Percentiles rank a stretch among this genome's conserved stretches.
phyloP scores from a whole-genome alignment of 2,113 vertebrate genomes.

The Nothobranchius furzeri region DNA sequence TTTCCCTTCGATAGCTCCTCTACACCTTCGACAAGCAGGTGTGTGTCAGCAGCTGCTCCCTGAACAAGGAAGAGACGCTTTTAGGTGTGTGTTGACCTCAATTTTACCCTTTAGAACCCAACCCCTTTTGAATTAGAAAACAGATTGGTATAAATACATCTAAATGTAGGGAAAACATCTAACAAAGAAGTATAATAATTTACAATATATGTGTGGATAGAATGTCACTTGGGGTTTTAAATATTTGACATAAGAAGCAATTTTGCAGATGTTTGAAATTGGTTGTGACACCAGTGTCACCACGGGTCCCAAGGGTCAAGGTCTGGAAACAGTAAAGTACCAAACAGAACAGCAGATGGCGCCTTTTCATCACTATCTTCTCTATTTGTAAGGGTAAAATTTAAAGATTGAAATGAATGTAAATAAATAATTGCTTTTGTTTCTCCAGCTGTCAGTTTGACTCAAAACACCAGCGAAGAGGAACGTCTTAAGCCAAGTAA shows the following conservation, averaged over 20 bases:
- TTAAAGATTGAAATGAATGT: no score
- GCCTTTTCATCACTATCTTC: neutral
- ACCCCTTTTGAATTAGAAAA: neutral
- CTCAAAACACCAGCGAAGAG: slow-evolving; percentile 75
- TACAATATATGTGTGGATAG: no score
- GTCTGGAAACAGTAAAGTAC: neutral
- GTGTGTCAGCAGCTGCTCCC: slow-evolving; percentile 88
- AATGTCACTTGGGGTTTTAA: no score
- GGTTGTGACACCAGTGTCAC: no score
- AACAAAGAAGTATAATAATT: no score
- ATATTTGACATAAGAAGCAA: no score
- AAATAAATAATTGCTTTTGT: neutral
- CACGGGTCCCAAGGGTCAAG: no score
- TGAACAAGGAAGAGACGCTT: slow-evolving; percentile 91
- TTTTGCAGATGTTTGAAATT: no score
- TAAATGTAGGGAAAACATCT: no score
- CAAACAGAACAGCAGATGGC: neutral
- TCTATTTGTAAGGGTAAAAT: neutral
- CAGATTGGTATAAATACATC: no score
- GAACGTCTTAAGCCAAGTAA: slow-evolving; percentile 87
- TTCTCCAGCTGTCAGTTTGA: slow-evolving; percentile 86
- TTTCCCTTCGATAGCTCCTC: slow-evolving; percentile 79
- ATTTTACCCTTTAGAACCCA: slow-evolving; percentile 9
- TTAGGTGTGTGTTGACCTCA: slow-evolving; percentile 73
- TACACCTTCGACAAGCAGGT: slow-evolving; percentile 93